Conservation (phyloP, 1,140 invertebrate genomes). For the Pseudomyrmex concolor region DNA sequence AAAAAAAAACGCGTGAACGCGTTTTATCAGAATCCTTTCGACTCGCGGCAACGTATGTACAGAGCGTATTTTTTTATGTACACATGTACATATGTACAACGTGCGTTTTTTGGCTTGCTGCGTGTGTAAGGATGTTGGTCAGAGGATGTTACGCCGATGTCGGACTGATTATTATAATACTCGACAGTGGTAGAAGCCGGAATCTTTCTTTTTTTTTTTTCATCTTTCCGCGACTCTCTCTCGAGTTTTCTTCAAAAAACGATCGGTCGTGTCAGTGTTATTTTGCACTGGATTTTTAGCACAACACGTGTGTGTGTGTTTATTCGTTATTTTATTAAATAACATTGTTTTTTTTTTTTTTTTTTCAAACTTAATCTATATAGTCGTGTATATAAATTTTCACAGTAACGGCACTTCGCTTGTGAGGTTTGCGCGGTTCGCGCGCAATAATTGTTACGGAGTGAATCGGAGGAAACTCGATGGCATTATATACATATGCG, state of each 20-base stretch:
- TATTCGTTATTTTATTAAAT: constrained; percentile 50
- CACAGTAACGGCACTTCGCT: not conserved
- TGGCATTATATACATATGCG: not conserved
- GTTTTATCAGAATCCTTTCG: constrained; percentile 6
- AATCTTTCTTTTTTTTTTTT: not conserved
- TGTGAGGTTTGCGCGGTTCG: not conserved
- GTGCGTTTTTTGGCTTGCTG: constrained; percentile 42
- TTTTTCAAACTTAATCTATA: constrained; percentile 14
- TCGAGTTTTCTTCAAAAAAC: not conserved
- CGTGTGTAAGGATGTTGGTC: constrained; percentile 28
- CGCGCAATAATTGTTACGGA: too few species aligned
- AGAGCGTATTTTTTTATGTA: constrained; percentile 25
- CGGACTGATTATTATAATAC: constrained; percentile 27
- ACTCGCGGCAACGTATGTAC: constrained; percentile 44
- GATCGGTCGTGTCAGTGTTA: not conserved
- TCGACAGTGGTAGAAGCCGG: constrained; percentile 30
- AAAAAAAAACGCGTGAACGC: not conserved
- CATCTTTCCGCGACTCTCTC: not conserved
- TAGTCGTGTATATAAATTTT: not conserved
- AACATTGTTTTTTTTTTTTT: constrained; percentile 28
- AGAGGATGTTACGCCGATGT: constrained; percentile 10
- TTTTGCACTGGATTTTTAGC: not conserved
- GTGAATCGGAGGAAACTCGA: constrained; percentile 39
- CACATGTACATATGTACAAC: constrained; percentile 56
- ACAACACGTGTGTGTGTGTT: constrained; percentile 21